phyloP scores from a whole-genome alignment of 2,888 invertebrate species.

The Trichopoda pennipes region DNA sequence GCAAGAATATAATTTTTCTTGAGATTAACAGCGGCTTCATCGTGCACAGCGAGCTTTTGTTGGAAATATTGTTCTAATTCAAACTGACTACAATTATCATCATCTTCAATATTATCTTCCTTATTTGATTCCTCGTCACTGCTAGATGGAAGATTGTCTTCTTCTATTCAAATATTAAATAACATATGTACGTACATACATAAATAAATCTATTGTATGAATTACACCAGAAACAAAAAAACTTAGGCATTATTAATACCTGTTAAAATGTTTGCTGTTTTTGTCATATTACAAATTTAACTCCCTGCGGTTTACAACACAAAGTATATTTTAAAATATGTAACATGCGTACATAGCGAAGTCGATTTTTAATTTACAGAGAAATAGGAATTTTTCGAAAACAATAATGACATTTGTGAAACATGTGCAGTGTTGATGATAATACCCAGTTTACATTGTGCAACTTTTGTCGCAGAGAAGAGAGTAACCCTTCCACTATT shows the following conservation, averaged over 20 bases:
- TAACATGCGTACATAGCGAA: too few relatives aligned
- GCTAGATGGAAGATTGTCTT: conserved; percentile 37
- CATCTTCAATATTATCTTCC: conserved; percentile 72
- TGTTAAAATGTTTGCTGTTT: conserved; percentile 4
- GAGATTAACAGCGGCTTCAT: conserved; percentile 82
- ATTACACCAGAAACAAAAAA: background rate
- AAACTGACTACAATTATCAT: conserved; percentile 74
- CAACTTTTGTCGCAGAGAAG: too few relatives aligned
- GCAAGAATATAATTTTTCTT: conserved; percentile 84
- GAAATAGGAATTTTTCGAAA: too few relatives aligned
- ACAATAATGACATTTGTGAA: too few relatives aligned
- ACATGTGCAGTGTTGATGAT: too few relatives aligned
- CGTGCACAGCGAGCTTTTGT: conserved; percentile 73
- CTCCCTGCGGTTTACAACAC: too few relatives aligned
- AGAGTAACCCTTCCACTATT: too few relatives aligned
- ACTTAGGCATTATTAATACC: conserved; percentile 1
- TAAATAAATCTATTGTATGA: too few relatives aligned
- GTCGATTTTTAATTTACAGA: too few relatives aligned
- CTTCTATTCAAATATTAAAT: conserved; percentile 5
- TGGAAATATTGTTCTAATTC: conserved; percentile 75
- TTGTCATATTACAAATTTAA: conserved; percentile 16
- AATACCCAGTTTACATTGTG: too few relatives aligned
- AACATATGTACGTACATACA: too few relatives aligned
- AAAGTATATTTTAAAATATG: too few relatives aligned
- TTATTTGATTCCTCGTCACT: conserved; percentile 74